Conservation (phyloP, 2,888 invertebrate genomes). For the Pseudeuparius sepicola region DNA sequence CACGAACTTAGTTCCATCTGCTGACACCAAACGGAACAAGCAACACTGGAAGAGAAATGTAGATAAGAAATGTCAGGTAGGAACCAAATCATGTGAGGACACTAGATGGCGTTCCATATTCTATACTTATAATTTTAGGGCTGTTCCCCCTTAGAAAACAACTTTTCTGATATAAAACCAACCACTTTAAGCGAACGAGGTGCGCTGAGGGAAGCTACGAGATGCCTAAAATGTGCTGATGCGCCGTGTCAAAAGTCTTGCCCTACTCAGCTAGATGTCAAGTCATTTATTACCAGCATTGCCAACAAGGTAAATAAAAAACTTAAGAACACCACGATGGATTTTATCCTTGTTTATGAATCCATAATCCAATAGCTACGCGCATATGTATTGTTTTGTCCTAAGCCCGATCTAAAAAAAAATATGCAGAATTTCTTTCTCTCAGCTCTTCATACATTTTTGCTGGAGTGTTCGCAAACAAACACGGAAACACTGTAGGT, state of each 20-base stretch:
- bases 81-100: too few relatives aligned
- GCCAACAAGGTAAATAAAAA: slow-evolving; percentile 73
- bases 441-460: too few relatives aligned
- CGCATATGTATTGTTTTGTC: too few relatives aligned
- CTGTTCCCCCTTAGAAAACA: slow-evolving; percentile 63
- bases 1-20: slow-evolving; percentile 75
- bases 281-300: slow-evolving; percentile 93
- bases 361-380: too few relatives aligned
- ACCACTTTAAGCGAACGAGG: slow-evolving; percentile 94
- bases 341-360: too few relatives aligned
- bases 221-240: slow-evolving; percentile 88
- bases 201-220: slow-evolving; percentile 78
- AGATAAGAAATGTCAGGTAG: slow-evolving; percentile 71
- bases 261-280: slow-evolving; percentile 95
- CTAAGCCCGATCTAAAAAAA: too few relatives aligned
- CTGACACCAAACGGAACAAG: slow-evolving; percentile 76
- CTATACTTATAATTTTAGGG: slow-evolving; percentile 39
- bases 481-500: too few relatives aligned
- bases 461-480: too few relatives aligned
- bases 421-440: too few relatives aligned
- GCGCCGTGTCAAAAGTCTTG: slow-evolving; percentile 98
- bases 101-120: too few relatives aligned
- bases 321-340: too few relatives aligned
- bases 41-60: slow-evolving; percentile 92
- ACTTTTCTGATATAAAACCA: slow-evolving; percentile 96